Evolutionary conservation across 35 echinoderm and acorn worm genomes (phyloP).

Genomic region (Lytechinus pictus): DNA sequence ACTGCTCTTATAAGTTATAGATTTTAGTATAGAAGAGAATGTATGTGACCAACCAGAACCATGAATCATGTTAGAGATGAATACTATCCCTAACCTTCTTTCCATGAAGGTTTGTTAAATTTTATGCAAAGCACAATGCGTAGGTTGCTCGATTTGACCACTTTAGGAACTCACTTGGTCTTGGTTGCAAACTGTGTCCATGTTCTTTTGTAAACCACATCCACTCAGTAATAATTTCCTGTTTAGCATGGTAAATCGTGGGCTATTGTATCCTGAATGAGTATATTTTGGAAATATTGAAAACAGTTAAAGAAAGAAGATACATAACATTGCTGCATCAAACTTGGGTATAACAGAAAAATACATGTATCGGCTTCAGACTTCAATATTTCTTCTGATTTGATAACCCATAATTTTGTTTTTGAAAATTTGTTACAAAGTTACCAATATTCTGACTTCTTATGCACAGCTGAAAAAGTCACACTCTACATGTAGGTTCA

Average conservation of each 20-base stretch:
- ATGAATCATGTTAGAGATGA: conserved; percentile 20
- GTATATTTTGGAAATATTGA: not conserved
- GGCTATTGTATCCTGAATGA: not conserved
- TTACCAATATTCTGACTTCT: too few species aligned
- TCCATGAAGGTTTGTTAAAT: not conserved
- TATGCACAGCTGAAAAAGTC: too few species aligned
- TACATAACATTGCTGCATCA: not conserved
- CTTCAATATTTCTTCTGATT: not conserved
- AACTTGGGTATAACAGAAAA: too few species aligned
- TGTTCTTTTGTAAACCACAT: not conserved
- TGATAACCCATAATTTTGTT: not conserved
- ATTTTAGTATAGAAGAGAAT: not conserved
- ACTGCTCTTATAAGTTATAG: not conserved
- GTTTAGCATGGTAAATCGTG: not conserved
- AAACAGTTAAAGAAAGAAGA: not conserved
- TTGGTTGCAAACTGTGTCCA: not conserved
- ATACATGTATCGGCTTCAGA: not conserved
- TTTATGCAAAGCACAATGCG: not conserved
- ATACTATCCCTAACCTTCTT: conserved; percentile 29
- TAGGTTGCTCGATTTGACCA: not conserved
- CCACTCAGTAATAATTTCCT: not conserved
- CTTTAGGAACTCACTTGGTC: not conserved
- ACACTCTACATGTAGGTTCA: too few species aligned
- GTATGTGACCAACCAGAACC: not conserved
- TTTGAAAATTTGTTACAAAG: too few species aligned